Evolutionary conservation across 2,113 vertebrate species (phyloP), one percentile per base, ranked within the genome.

Genomic region (Sigmodon hispidus): DNA sequence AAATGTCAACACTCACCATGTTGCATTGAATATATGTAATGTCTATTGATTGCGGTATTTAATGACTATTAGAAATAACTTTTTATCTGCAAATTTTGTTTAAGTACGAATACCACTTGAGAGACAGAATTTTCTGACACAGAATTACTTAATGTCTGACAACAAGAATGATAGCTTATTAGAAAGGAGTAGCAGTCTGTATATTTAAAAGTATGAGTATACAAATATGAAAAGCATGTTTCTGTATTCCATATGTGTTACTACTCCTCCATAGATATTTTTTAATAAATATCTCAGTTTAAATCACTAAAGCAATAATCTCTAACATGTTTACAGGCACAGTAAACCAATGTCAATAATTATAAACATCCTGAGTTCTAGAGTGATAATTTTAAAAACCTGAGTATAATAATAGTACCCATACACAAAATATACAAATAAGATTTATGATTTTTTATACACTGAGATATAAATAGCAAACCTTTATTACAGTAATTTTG

Each of bases 311-410:
- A 87, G 7, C 43, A n/a, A 86, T 63, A 3, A 0, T 70, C 34
- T 36, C 21, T 80, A 65, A 61, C 87, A 50, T 95, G 43, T 79
- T 72, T 89, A 87, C 15, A 19, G 19, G 43, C 13, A 63, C 16
- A 94, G 11, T 55, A 94, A 93, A 86, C 36, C 81, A 36, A 1
- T 59, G 69, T 95, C 13, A 93, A 87, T 94, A 86, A 76, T 91
- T 91, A 88, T 34, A 87, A 59, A 80, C 5, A 52, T 75, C 19
- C 15, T 73, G 69, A 95, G 75, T 61, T 52, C 75, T 77, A 26
- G 70, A 79, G 67, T 87, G 31, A 83, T 85, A 52, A 72, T 67
- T 89, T 75, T 91, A 45, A 88, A 31, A 96, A 15, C 50, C 79
- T 94, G 12, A 87, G 52, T 65, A 87, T 85, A 80, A 19, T 63